phyloP scores from a whole-genome alignment of 1,140 invertebrate species.

The Cydia splendana region DNA sequence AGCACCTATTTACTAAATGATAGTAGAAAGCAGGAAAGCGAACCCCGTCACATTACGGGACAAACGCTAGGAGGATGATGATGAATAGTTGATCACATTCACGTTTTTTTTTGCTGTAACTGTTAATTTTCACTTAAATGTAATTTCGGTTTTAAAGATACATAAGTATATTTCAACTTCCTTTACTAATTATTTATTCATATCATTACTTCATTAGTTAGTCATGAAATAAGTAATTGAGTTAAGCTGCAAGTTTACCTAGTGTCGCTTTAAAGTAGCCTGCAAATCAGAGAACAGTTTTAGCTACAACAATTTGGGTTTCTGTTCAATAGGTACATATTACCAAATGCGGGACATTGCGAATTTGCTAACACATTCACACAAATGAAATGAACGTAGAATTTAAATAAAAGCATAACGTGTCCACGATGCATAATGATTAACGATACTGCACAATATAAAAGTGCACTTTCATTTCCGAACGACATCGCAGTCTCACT shows the following conservation, averaged over 20 bases:
- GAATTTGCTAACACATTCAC: neutral
- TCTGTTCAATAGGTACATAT: neutral
- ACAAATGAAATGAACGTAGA: neutral
- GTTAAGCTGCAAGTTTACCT: neutral
- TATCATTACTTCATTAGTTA: too few species aligned
- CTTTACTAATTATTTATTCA: too few species aligned
- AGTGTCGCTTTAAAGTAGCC: neutral
- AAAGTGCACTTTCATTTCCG: slow-evolving; percentile 16
- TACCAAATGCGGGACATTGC: neutral
- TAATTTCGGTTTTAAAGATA: too few species aligned
- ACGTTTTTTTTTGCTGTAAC: too few species aligned
- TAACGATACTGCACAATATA: neutral
- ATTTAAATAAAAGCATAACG: neutral
- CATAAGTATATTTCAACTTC: neutral
- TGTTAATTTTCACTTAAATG: too few species aligned
- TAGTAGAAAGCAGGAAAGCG: too few species aligned
- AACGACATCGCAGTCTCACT: slow-evolving; percentile 1
- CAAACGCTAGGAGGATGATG: too few species aligned
- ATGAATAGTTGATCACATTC: too few species aligned
- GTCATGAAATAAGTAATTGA: neutral
- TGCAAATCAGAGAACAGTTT: neutral
- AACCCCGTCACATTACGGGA: too few species aligned
- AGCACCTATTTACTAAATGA: too few species aligned
- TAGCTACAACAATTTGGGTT: neutral
- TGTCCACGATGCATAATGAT: neutral